These are phyloP conservation scores for Troides oblongomaculatus DNA, from an alignment of 2,888 invertebrate species.

Conservation along the genomic window DNA sequence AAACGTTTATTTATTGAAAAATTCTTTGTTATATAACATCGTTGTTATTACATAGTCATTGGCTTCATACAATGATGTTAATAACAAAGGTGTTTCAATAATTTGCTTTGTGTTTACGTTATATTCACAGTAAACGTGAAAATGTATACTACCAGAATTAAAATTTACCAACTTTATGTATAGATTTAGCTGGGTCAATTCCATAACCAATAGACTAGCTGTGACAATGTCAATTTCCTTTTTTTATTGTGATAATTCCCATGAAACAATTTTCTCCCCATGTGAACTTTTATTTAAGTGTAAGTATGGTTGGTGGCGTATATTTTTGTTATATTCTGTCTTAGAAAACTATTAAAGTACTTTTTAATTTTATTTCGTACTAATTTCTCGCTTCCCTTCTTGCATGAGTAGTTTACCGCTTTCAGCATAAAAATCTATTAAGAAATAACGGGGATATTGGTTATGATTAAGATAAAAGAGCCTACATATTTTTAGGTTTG, in stretches of 20 bases:
- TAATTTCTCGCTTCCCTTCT: not conserved
- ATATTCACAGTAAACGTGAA: not conserved
- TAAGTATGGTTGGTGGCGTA: conserved; percentile 69
- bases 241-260: conserved; percentile 66
- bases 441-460: too few species aligned
- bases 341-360: conserved; percentile 62
- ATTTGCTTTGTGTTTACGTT: not conserved
- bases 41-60: too few species aligned
- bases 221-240: conserved; percentile 51
- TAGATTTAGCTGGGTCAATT: conserved; percentile 16
- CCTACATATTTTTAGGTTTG: too few species aligned
- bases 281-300: conserved; percentile 55
- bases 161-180: not conserved
- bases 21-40: too few species aligned
- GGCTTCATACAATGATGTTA: too few species aligned
- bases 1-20: too few species aligned
- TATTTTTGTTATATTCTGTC: conserved; percentile 71
- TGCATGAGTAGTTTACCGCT: not conserved
- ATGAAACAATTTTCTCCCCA: conserved; percentile 41
- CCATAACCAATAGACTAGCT: conserved; percentile 12
- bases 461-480: too few species aligned
- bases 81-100: not conserved
- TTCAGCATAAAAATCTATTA: too few species aligned
- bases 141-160: not conserved
- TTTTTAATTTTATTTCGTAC: conserved; percentile 37